Evolutionary conservation across 2,888 invertebrate species (phyloP).

Genomic region (Tetheella fluctuosa): DNA sequence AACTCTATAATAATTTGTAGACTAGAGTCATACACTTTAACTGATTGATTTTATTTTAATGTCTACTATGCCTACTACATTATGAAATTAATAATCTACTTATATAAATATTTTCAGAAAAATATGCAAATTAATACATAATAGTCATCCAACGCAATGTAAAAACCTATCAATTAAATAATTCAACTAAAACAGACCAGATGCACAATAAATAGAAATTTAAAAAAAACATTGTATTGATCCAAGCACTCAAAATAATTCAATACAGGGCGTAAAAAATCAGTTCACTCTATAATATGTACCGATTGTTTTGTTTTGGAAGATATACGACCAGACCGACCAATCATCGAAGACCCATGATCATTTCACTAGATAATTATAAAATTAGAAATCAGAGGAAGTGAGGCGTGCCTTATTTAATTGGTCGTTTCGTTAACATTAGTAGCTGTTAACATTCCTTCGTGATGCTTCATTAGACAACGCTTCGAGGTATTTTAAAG

Average conservation of each 20-base stretch:
- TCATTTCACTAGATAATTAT: conserved; percentile 4
- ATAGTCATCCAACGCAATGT: no score
- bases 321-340: neutral
- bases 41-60: no score
- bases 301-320: neutral
- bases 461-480: conserved; percentile 60
- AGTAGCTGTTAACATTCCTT: conserved; percentile 59
- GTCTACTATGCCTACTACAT: no score
- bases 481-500: conserved; percentile 53
- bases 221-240: conserved; percentile 29
- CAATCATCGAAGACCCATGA: neutral
- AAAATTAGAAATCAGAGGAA: conserved; percentile 2
- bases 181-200: neutral
- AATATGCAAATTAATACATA: no score
- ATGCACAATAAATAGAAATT: no score
- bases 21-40: neutral
- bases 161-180: no score
- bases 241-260: conserved; percentile 54
- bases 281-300: conserved; percentile 41
- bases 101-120: no score
- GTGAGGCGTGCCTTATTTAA: conserved; percentile 27
- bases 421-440: conserved; percentile 43
- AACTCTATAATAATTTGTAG: conserved; percentile 6
- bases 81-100: no score
- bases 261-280: conserved; percentile 54